phyloP scores from a whole-genome alignment of 2,113 vertebrate genomes.

The Diphyllodes magnificus region DNA sequence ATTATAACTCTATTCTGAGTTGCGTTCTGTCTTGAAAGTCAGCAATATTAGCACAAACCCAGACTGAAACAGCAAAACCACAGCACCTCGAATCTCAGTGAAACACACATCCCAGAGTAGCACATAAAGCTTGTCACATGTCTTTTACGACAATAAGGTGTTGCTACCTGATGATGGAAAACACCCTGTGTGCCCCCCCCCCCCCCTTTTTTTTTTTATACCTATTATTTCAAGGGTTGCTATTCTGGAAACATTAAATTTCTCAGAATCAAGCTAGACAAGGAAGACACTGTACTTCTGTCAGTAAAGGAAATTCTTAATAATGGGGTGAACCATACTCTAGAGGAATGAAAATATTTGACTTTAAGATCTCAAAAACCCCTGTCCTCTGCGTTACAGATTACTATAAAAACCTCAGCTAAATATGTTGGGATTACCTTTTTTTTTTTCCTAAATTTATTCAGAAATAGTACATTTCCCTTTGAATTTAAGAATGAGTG shows the following conservation, averaged over 20 bases:
- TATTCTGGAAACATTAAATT: background rate
- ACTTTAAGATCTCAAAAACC: background rate
- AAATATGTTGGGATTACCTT: background rate
- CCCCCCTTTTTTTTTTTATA: background rate
- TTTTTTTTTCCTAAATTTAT: background rate
- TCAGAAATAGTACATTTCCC: background rate
- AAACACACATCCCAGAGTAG: background rate
- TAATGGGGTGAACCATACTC: background rate
- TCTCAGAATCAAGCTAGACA: background rate
- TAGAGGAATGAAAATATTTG: background rate
- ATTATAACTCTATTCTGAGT: background rate
- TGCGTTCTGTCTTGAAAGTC: background rate
- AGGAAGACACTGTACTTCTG: background rate
- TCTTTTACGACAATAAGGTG: background rate
- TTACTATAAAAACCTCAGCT: background rate
- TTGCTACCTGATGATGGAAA: background rate
- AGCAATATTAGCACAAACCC: background rate
- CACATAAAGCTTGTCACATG: background rate
- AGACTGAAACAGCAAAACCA: background rate
- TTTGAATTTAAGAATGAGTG: background rate
- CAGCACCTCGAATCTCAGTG: background rate
- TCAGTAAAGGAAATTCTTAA: background rate
- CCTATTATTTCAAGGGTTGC: background rate
- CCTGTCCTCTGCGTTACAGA: background rate
- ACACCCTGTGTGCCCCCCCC: rapidly evolving